Base-by-base conservation (phyloP, 1,140 invertebrate species). In the Drosophila burlai region DNA sequence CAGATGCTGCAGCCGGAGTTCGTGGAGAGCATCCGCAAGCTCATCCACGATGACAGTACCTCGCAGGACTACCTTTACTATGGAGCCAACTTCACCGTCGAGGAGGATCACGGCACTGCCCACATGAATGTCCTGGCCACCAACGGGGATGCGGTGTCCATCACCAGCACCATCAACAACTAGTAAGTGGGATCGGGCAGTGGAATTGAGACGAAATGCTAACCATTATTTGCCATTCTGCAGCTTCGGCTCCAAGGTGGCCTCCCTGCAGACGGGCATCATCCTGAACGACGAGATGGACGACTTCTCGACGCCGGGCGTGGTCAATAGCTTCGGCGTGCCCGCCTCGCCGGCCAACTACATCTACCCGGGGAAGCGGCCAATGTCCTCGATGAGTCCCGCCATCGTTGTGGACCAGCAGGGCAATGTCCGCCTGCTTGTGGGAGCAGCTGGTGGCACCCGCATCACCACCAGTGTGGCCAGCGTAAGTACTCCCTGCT, bases 201-300 rank as follows among this genome's bases (percentile, higher is more conserved):
- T 11, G 16, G 7, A 11, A 1, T 24, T 6, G 1, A 2, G n/a
- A 3, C 24, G 13, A 29, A 50, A 1, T 31, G 26, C 2, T 31
- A 18, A 31, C 16, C 1, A 16, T 11, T 38, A 16, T 18, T 38
- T 42, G 3, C 21, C 10, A 4, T 13, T 15, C 18, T 13, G 34
- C 13, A 98, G 97, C 89, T 97, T 97, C 92, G 97, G 97, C 26
- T 95, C 96, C 43, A 96, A 96, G 43, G 93, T 97, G 49, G 94
- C 95, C 7, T 97, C 97, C 0, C 92, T 94, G 34, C 95, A 94
- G 58, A 99, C 98, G 0, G 99, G 98, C 43, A 98, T 99, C 49
- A 94, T 99, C 16, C 95, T 98, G 84, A 99, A 99, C 93, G 96
- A 97, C 92, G 96, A 96, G 65, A 99, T 99, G 98, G 98, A 99